Evolutionary conservation across 2,797 vertebrate species (phyloP).

Genomic region (Parauchenoglanis punctatus): DNA sequence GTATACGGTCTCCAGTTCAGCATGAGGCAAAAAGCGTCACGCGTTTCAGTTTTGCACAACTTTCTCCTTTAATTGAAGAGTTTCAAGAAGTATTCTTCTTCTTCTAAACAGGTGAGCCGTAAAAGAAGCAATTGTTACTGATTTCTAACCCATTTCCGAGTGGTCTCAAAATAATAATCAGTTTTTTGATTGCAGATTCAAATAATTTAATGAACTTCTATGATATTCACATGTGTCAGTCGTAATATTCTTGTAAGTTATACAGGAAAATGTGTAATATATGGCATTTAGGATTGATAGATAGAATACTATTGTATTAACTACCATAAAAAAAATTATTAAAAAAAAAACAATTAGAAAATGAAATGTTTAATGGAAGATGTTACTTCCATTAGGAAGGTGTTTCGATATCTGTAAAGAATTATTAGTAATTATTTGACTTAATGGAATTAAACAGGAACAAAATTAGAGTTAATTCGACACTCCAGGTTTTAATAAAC

Average conservation of each 20-base stretch:
- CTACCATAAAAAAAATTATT: neutral
- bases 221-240: neutral
- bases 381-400: neutral
- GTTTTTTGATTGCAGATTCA: neutral
- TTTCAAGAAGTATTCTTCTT: neutral
- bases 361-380: neutral
- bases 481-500: neutral
- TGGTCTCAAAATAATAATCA: neutral
- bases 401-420: neutral
- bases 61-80: neutral
- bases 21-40: too few relatives aligned
- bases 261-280: neutral
- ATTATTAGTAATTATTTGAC: neutral
- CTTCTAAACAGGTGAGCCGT: neutral
- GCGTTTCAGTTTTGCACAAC: neutral
- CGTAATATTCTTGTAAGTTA: neutral
- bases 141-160: neutral
- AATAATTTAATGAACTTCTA: neutral
- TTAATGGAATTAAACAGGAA: neutral
- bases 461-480: neutral
- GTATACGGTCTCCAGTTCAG: neutral
- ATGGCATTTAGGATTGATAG: neutral
- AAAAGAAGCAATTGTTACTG: neutral
- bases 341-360: neutral
- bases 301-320: neutral